Conservation (phyloP, 2,113 vertebrate species). For the Cyanoderma ruficeps region DNA sequence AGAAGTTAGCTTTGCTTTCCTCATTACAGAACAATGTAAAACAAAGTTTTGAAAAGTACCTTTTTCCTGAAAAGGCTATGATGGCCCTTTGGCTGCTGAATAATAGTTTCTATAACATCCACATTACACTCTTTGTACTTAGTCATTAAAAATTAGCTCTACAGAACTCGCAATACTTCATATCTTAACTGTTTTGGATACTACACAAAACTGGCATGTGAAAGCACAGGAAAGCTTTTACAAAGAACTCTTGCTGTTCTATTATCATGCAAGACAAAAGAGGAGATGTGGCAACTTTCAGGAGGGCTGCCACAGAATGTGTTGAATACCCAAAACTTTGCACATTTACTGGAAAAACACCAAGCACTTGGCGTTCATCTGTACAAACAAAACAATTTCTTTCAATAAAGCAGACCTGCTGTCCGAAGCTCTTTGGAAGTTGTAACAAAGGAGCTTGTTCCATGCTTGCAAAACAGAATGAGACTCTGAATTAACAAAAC, state of each 20-base stretch:
- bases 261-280: neutral
- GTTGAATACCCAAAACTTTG: neutral
- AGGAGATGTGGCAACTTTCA: neutral
- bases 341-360: neutral
- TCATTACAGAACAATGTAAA: neutral
- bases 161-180: neutral
- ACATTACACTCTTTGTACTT: neutral
- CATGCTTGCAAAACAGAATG: neutral
- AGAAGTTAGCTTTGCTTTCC: neutral
- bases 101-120: neutral
- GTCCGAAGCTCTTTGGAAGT: neutral
- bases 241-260: neutral
- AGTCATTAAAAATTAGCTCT: neutral
- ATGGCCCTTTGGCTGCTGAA: neutral
- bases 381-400: neutral
- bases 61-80: neutral
- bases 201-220: neutral
- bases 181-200: neutral
- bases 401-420: neutral
- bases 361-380: neutral
- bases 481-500: conserved; percentile 8
- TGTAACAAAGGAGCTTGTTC: neutral
- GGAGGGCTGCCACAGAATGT: neutral
- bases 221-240: neutral
- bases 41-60: neutral